Percentiles rank a stretch among this genome's conserved stretches.
Evolutionary conservation across 1,140 invertebrate genomes (phyloP).

Genomic region (Hylaeus anthracinus): DNA sequence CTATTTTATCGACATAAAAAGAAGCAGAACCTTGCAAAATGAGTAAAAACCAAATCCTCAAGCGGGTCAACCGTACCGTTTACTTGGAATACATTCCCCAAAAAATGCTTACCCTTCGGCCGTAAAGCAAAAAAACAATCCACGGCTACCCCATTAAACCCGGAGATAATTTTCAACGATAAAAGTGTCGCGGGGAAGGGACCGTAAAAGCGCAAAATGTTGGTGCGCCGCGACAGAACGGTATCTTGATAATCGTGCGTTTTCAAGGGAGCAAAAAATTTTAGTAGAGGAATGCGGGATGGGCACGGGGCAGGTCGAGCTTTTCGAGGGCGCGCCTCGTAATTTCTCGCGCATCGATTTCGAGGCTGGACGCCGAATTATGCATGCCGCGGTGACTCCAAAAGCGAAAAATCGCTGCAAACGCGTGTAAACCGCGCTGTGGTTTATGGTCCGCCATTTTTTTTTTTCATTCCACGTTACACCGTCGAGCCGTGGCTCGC

Average conservation of each 20-base stretch:
- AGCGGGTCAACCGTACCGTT: no score
- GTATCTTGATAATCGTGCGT: conserved; percentile 19
- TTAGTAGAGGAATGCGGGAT: background rate
- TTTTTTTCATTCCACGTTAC: background rate
- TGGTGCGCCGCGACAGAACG: background rate
- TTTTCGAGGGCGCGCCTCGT: conserved; percentile 63
- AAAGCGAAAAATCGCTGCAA: conserved; percentile 46
- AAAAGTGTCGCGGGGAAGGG: no score
- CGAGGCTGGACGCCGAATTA: conserved; percentile 25
- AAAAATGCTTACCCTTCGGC: no score
- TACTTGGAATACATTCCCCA: no score
- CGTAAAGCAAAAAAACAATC: no score
- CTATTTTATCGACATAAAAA: no score
- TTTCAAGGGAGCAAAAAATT: conserved; percentile 12
- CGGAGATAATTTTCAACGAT: no score
- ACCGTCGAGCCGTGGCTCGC: conserved; percentile 11
- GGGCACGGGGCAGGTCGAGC: conserved; percentile 41
- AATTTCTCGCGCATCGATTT: conserved; percentile 44
- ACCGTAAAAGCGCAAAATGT: background rate
- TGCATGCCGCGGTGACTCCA: conserved; percentile 30
- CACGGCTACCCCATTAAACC: no score
- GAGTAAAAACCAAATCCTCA: no score
- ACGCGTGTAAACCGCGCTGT: conserved; percentile 24
- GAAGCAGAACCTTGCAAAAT: no score
- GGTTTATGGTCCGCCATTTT: background rate